Evolutionary conservation across 2,797 vertebrate genomes (phyloP).

Genomic region (Epinephelus malabaricus): DNA sequence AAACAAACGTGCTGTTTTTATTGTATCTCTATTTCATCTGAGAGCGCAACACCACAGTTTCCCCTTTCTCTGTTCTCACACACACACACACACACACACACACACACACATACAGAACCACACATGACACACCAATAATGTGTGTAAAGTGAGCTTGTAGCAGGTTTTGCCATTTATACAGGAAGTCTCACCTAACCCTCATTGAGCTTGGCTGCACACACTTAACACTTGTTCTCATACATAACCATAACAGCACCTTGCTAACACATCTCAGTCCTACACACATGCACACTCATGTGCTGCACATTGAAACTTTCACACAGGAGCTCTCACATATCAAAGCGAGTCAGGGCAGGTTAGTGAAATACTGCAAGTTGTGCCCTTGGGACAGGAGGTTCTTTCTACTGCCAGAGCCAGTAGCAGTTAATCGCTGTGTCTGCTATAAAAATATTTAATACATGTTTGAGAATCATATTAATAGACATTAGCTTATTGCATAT

Average conservation of each 20-base stretch:
- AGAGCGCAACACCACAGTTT: constrained; percentile 14
- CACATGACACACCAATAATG: not conserved
- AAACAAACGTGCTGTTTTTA: constrained; percentile 70
- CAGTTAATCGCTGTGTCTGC: constrained; percentile 8
- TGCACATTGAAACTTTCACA: constrained; percentile 14
- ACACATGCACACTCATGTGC: constrained; percentile 16
- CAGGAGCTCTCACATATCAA: constrained; percentile 37
- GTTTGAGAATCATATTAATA: not conserved
- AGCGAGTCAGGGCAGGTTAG: constrained; percentile 50
- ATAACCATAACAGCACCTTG: constrained; percentile 24
- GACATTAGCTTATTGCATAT: not conserved
- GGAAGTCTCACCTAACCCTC: constrained; percentile 47
- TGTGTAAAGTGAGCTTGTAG: not conserved
- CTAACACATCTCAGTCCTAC: constrained; percentile 24
- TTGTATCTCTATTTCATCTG: constrained; percentile 50
- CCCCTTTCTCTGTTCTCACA: not conserved
- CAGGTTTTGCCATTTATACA: constrained; percentile 11
- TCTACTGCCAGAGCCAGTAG: constrained; percentile 16
- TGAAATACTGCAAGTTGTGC: constrained; percentile 11
- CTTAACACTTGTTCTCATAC: constrained; percentile 31
- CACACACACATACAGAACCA: constrained; percentile 13
- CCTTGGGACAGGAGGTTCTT: constrained; percentile 28
- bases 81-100: not conserved
- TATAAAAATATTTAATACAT: not conserved
- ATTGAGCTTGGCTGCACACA: constrained; percentile 18